Evolutionary conservation across 2,113 vertebrate genomes (phyloP).

Genomic region (Himantopus leucocephalus): DNA sequence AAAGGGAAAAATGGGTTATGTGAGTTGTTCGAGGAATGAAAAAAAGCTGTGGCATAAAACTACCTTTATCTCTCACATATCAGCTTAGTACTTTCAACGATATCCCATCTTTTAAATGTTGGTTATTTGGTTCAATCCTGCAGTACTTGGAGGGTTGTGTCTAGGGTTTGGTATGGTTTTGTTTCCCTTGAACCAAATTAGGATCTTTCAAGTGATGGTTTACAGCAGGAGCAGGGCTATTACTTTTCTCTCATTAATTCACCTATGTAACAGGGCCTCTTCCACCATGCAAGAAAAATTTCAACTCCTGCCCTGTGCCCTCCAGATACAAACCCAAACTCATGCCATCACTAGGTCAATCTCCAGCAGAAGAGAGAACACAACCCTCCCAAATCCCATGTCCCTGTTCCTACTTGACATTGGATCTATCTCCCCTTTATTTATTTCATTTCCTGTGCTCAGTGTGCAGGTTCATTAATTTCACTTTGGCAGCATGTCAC

Average conservation of each 20-base stretch:
- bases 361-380: neutral
- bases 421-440: neutral
- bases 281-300: neutral
- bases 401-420: neutral
- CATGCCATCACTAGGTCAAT: neutral
- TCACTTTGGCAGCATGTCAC: slow-evolving; percentile 45
- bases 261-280: neutral
- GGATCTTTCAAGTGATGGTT: neutral
- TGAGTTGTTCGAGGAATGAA: neutral
- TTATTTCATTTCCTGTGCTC: slow-evolving; percentile 2
- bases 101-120: accelerated
- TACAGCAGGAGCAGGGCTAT: neutral
- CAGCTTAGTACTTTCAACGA: neutral
- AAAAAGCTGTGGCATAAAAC: neutral
- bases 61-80: neutral
- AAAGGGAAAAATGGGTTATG: accelerated
- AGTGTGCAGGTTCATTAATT: slow-evolving; percentile 1
- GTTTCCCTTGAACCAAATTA: neutral
- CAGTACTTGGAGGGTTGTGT: neutral
- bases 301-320: neutral
- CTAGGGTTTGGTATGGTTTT: neutral
- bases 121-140: neutral
- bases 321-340: neutral
- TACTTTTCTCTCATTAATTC: neutral
- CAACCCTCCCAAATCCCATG: neutral